These are phyloP conservation scores for Berghia stephanieae DNA, from an alignment of 1,140 invertebrate genomes.

Conservation along the genomic window DNA sequence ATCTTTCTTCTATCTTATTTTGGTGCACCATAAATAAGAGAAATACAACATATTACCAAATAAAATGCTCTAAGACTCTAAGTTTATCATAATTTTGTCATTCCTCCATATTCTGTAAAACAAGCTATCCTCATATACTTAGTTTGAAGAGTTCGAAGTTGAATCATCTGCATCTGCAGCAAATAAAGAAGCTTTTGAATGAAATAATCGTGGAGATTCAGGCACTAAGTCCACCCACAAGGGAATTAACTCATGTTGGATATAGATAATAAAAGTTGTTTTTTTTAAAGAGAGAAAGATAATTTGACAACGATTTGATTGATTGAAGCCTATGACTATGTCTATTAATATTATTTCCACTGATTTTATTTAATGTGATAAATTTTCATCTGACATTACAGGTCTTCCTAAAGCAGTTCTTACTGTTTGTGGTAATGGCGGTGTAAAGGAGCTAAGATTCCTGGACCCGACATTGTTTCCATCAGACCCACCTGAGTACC, in stretches of 20 bases:
- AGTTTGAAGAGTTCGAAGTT: not conserved
- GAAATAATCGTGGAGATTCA: too few species aligned
- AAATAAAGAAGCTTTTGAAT: too few species aligned
- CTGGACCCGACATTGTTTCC: slow-evolving; percentile 56
- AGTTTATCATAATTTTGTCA: not conserved
- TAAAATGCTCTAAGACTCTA: too few species aligned
- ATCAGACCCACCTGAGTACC: slow-evolving; percentile 40
- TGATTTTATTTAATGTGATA: not conserved
- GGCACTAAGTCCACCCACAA: not conserved
- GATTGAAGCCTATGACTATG: not conserved
- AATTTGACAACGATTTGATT: not conserved
- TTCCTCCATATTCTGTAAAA: not conserved
- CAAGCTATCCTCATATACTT: too few species aligned
- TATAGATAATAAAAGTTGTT: not conserved
- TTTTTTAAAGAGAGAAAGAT: not conserved
- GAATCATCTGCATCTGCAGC: not conserved
- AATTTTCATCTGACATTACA: slow-evolving; percentile 31
- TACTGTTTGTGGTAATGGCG: slow-evolving; percentile 37
- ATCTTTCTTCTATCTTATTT: too few species aligned
- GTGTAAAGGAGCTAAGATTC: slow-evolving; percentile 49
- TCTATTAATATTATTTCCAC: not conserved
- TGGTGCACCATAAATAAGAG: too few species aligned
- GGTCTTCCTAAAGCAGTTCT: slow-evolving; percentile 51
- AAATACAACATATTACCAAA: too few species aligned
- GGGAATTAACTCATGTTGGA: not conserved